Base-by-base conservation (phyloP, 1,140 invertebrate genomes). In the Panagrolaimus sp. region DNA sequence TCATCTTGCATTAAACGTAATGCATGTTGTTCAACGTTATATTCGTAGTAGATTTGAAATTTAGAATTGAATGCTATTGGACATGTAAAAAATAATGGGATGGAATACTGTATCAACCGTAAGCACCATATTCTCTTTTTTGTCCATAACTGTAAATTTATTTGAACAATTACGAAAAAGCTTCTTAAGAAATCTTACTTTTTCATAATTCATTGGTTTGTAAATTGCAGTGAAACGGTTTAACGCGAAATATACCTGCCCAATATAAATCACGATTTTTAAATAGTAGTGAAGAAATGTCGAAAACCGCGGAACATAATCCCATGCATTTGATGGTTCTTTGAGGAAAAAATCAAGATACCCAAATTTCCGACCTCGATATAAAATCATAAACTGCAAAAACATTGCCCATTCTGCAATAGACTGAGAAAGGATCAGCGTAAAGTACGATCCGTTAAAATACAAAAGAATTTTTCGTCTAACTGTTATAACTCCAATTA, bases 361-460 rank as follows among this genome's bases (percentile, higher is more conserved):
- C 20, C 51, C 51, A 57, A 25, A 57, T 57, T 57, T 57, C 9
- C 51, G 51, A 4, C 51, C 51, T 11, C 51, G 11, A 16, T 57
- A 57, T 11, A 57, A 27, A 57, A 57, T 57, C 51, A 57, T 57
- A 20, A 57, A 57, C 13, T 57, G 20, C n/a, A 20, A 57, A 20
- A 57, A 57, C 51, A 57, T 57, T 11, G 27, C 51, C 51, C 51
- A 57, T 57, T 57, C 51, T 57, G 51, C 20, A 27, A 57, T 16
- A 1, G 51, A 20, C 9, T 57, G 20, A 2, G 51, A 57, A 3
- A 27, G 20, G 11, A 57, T 27, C 4, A 57, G 11, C n/a, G 20
- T 27, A 20, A 57, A 57, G n/a, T 57, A 57, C 9, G 51, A 57
- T 1, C 20, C 20, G 9, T 57, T 57, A 16, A 57, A 57, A 20